Percentiles rank a stretch among this genome's conserved stretches.
phyloP scores from a whole-genome alignment of 2,888 invertebrate genomes.

The Cantharis rufa region DNA sequence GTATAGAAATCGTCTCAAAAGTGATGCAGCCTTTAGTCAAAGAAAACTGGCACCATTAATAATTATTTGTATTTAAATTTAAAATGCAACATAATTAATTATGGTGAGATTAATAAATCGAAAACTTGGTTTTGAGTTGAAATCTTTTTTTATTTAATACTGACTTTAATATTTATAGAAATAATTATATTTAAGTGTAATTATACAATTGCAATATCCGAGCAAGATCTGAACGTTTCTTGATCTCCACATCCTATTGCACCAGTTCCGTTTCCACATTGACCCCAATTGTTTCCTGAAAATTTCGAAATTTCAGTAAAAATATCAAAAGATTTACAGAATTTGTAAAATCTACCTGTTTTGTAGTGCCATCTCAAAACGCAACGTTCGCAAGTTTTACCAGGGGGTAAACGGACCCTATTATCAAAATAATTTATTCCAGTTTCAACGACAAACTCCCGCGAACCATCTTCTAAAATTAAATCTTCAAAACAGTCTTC shows the following conservation, averaged over 20 bases:
- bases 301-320: constrained; percentile 1
- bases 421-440: constrained; percentile 34
- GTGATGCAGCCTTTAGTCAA: neutral
- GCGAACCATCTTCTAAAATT: constrained; percentile 35
- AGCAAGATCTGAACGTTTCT: constrained; percentile 53
- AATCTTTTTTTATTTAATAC: neutral
- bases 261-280: constrained; percentile 47
- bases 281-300: constrained; percentile 52
- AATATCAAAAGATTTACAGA: neutral
- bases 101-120: neutral
- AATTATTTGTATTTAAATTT: neutral
- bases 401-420: constrained; percentile 43
- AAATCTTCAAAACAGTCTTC: constrained; percentile 43
- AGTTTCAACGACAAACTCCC: constrained; percentile 33
- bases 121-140: neutral
- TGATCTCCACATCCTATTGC: constrained; percentile 51
- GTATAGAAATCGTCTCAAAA: neutral
- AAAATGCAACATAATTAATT: neutral
- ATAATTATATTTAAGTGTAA: neutral
- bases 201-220: constrained; percentile 50
- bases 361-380: constrained; percentile 52
- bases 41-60: neutral
- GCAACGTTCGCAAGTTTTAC: constrained; percentile 47
- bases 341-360: constrained; percentile 40
- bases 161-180: neutral